Evolutionary conservation across 2,113 vertebrate species (phyloP).

Genomic region (Malaclemys terrapin): DNA sequence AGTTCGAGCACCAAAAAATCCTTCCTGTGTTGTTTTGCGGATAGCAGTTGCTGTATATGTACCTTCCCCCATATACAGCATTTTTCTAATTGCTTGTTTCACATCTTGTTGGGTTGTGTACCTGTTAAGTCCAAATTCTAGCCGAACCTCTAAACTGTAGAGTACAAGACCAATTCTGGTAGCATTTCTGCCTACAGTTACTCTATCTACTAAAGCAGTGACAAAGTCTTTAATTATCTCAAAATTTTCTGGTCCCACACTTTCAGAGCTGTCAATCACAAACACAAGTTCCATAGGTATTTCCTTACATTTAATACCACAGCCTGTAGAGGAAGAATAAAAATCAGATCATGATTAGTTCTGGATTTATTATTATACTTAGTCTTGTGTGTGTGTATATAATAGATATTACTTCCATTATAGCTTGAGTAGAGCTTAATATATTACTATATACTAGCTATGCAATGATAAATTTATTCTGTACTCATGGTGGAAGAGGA

Average conservation of each 20-base stretch:
- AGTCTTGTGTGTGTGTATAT: neutral
- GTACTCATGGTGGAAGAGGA: neutral
- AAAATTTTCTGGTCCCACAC: slow-evolving; percentile 93
- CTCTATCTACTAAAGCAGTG: slow-evolving; percentile 88
- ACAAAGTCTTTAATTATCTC: slow-evolving; percentile 95
- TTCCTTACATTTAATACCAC: slow-evolving; percentile 93
- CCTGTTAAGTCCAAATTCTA: slow-evolving; percentile 89
- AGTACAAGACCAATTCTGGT: slow-evolving; percentile 91
- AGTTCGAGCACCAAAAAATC: slow-evolving; percentile 85
- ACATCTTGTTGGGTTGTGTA: slow-evolving; percentile 85
- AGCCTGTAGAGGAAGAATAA: slow-evolving; percentile 81
- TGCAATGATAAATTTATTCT: neutral
- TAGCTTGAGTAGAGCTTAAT: neutral
- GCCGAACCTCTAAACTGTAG: slow-evolving; percentile 89
- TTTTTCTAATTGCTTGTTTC: slow-evolving; percentile 89
- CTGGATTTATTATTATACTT: neutral
- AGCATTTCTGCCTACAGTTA: slow-evolving; percentile 89
- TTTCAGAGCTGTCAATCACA: slow-evolving; percentile 95
- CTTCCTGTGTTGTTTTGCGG: slow-evolving; percentile 90
- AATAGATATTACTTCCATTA: neutral
- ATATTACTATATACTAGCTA: neutral
- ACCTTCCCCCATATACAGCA: slow-evolving; percentile 92
- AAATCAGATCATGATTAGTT: neutral
- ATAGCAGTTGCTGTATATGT: slow-evolving; percentile 93
- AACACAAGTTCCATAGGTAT: slow-evolving; percentile 95